These are phyloP conservation scores for Bradypus variegatus DNA, from an alignment of 2,797 vertebrate species.

Conservation along the genomic window DNA sequence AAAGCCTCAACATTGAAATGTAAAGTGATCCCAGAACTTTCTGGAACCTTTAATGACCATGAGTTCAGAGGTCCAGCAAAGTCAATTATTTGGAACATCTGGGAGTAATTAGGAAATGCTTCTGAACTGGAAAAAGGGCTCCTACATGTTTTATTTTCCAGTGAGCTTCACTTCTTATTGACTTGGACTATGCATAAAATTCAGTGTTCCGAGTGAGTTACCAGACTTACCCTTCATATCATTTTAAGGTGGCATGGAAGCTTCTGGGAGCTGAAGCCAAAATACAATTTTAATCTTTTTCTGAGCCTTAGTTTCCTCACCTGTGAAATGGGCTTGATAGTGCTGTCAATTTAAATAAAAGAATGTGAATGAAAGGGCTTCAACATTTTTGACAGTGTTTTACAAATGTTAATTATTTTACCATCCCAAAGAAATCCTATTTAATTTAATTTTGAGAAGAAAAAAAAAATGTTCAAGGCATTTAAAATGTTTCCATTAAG, in stretches of 20 bases:
- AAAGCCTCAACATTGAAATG: too few relatives aligned
- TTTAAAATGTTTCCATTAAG: neutral
- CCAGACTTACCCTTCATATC: neutral
- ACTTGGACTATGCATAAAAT: neutral
- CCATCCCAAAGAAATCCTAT: neutral
- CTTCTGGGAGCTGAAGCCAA: neutral
- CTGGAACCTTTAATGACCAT: too few relatives aligned
- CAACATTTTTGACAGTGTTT: neutral
- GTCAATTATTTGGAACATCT: too few relatives aligned
- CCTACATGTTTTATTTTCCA: neutral
- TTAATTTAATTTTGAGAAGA: neutral
- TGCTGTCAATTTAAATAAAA: neutral
- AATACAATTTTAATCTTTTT: neutral
- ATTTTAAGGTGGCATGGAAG: neutral
- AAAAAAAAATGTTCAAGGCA: neutral
- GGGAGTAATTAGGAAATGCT: too few relatives aligned
- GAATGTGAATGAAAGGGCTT: neutral
- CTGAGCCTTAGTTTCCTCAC: neutral
- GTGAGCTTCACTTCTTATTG: too few relatives aligned
- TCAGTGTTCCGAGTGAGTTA: neutral
- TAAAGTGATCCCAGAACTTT: too few relatives aligned
- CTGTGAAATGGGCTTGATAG: neutral
- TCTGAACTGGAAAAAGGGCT: too few relatives aligned
- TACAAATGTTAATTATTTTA: too few relatives aligned
- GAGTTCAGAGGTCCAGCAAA: too few relatives aligned